phyloP scores from a whole-genome alignment of 2,113 vertebrate species.

The Arenaria interpres region DNA sequence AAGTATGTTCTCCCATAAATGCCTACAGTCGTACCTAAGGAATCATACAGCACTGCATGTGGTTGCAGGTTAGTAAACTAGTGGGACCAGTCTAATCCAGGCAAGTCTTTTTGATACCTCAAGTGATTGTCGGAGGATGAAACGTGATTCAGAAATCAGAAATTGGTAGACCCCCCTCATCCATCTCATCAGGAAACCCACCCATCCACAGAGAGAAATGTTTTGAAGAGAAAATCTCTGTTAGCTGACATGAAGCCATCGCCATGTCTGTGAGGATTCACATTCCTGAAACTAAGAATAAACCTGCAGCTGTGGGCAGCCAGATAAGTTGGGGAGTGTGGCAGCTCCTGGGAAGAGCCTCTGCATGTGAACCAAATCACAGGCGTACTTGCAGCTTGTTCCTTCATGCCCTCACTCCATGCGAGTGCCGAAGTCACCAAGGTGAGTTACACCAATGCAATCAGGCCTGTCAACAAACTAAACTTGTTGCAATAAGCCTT shows the following conservation, averaged over 20 bases:
- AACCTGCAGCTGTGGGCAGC: neutral
- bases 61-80: neutral
- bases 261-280: accelerated
- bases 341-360: neutral
- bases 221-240: neutral
- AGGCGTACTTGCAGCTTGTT: neutral
- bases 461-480: neutral
- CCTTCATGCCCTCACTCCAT: neutral
- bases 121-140: neutral
- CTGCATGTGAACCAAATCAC: neutral
- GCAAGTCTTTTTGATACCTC: neutral
- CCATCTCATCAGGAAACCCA: neutral
- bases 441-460: accelerated
- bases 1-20: neutral
- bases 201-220: neutral
- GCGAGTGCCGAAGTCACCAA: neutral
- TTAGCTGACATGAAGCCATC: neutral
- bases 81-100: neutral
- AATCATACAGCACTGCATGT: accelerated
- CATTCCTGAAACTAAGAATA: slow-evolving; percentile 30
- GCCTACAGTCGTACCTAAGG: neutral
- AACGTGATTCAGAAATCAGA: neutral
- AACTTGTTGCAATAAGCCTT: neutral
- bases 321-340: neutral
- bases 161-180: neutral